Evolutionary conservation across 2,797 vertebrate species (phyloP), one percentile per base, ranked within the genome.

Genomic region (Argentina silus): DNA sequence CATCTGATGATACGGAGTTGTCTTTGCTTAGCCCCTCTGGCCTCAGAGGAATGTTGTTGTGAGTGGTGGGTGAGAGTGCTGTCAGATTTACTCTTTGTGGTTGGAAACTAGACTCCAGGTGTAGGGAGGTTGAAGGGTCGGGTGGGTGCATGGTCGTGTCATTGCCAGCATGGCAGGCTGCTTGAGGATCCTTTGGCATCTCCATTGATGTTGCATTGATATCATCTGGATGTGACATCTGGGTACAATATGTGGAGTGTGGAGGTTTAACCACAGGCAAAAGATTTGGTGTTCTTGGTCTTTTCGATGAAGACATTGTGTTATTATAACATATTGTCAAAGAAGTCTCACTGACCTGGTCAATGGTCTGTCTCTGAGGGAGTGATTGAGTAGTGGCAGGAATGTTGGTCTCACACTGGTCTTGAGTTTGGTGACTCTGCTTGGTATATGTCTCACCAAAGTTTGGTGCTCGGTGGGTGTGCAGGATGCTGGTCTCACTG

Each of bases 1-100:
- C 79, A 0, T 57, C 43, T 43, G 85, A 60, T 21, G 85, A 78
- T 23, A 82, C 64, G 3, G 80, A 69, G 12, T 80, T 79, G 70
- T 67, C 84, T 76, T 81, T 85, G 80, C 50, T 82, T 65, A 47
- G 17, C 1, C 48, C 48, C 57, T 83, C 84, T 36, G 48, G 0
- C 57, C 66, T 72, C 42, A 36, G 76, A 64, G 66, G 67, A 51
- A 67, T 51, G 17, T 59, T 43, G 70, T 23, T 62, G 45, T 71
- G 73, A 8, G 44, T 42, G 0, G 2, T 63, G 72, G 15, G 57
- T 7, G 78, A 71, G 1, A 65, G 61, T 17, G 67, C 7, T 21
- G 64, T 0, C 0, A 4, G 51, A 7, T 81, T 76, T 17, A 59
- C 56, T 17, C 23, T 23, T 19, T 74, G 61, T 0, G 27, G 76